Evolutionary conservation across 2,888 invertebrate genomes (phyloP).

Genomic region (Homarus gammarus): DNA sequence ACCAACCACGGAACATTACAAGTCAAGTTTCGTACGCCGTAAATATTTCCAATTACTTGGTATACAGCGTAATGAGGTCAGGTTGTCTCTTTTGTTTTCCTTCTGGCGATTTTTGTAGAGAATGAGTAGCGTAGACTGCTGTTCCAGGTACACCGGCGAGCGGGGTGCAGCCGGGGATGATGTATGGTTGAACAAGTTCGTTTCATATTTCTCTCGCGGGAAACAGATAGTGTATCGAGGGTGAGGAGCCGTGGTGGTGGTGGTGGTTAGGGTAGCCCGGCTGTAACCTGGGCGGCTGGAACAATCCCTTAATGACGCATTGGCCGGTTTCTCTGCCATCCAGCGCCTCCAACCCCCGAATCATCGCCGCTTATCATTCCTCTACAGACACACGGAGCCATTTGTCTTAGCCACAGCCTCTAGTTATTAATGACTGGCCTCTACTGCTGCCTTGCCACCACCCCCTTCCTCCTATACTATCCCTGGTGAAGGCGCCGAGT

Average conservation of each 20-base stretch:
- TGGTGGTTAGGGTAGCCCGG: not conserved
- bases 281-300: not conserved
- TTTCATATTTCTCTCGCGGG: not conserved
- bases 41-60: conserved; percentile 29
- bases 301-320: conserved; percentile 27
- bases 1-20: not conserved
- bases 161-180: no score
- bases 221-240: not conserved
- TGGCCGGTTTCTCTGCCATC: not conserved
- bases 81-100: not conserved
- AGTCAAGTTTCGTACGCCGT: not conserved
- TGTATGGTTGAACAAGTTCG: no score
- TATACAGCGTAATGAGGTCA: not conserved
- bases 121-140: not conserved
- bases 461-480: no score
- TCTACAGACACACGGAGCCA: conserved; percentile 56
- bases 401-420: conserved; percentile 51
- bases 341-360: conserved; percentile 29
- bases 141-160: no score
- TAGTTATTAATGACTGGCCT: conserved; percentile 53
- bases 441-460: not conserved
- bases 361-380: conserved; percentile 62
- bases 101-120: not conserved
- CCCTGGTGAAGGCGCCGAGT: no score
- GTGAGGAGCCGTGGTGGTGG: not conserved